Conservation (phyloP, 2,113 vertebrate genomes). For the Harpagus bidentatus region DNA sequence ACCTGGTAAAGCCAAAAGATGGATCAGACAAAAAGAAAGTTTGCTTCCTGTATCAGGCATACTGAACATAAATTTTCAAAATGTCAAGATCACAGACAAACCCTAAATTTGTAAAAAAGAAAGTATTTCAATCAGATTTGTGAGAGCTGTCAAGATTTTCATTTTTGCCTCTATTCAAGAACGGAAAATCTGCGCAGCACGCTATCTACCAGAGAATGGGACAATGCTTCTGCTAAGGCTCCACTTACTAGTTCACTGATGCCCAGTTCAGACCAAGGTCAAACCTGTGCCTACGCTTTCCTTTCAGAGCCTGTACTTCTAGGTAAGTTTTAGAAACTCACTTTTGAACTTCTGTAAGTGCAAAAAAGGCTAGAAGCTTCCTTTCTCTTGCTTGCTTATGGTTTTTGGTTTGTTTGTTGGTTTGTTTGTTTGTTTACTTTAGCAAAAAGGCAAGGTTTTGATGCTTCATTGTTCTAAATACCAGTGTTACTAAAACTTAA, state of each 20-base stretch:
- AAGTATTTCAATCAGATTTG: background rate
- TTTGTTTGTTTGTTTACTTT: background rate
- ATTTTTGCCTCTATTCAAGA: background rate
- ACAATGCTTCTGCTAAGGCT: background rate
- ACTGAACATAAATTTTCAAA: background rate
- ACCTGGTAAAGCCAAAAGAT: background rate
- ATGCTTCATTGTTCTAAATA: background rate
- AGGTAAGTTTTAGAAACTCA: background rate
- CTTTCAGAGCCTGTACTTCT: background rate
- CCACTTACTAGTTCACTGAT: background rate
- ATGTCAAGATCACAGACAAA: background rate
- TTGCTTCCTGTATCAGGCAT: background rate
- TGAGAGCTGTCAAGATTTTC: background rate
- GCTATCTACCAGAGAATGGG: background rate
- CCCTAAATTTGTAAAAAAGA: background rate
- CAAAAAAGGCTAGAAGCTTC: background rate
- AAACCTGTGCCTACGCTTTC: background rate
- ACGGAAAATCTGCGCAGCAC: background rate
- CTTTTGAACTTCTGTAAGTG: background rate
- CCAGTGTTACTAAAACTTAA: background rate
- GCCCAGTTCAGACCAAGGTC: rapidly evolving
- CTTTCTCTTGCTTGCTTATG: background rate
- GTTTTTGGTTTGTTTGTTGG: background rate
- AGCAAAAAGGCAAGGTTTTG: background rate
- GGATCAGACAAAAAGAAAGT: background rate